phyloP scores from a whole-genome alignment of 2,888 invertebrate species.

The Orthosia gothica region DNA sequence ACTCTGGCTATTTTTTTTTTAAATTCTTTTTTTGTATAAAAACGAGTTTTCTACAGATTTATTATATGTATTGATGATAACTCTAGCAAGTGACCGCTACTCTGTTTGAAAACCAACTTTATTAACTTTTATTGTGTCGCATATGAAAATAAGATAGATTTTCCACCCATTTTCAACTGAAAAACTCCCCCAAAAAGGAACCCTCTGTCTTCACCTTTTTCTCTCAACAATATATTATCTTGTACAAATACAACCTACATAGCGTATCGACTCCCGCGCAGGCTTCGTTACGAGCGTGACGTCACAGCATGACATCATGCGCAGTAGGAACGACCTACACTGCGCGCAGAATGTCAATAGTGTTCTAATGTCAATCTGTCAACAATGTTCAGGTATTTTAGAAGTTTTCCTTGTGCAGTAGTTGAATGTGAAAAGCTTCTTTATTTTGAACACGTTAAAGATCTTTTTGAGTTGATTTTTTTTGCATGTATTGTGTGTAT shows the following conservation, averaged over 20 bases:
- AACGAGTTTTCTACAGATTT: too few species aligned
- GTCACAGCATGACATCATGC: slow-evolving; percentile 70
- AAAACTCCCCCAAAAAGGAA: background rate
- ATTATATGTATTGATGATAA: too few species aligned
- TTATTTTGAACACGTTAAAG: background rate
- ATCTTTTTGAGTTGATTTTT: background rate
- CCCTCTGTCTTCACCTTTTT: too few species aligned
- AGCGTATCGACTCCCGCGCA: slow-evolving; percentile 53
- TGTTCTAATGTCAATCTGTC: slow-evolving; percentile 23
- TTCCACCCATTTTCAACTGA: background rate
- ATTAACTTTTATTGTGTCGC: too few species aligned
- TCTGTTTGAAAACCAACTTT: too few species aligned
- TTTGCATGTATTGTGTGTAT: too few species aligned
- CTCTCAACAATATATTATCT: background rate
- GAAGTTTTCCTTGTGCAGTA: slow-evolving; percentile 9
- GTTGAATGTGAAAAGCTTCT: background rate
- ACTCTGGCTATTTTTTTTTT: too few species aligned
- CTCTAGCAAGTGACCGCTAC: too few species aligned
- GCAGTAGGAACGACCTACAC: slow-evolving; percentile 60
- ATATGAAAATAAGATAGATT: background rate
- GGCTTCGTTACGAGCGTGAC: slow-evolving; percentile 58
- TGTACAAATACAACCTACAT: slow-evolving; percentile 37
- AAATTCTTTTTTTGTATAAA: too few species aligned
- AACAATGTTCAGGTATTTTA: slow-evolving; percentile 17
- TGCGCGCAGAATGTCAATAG: slow-evolving; percentile 41